phyloP scores from a whole-genome alignment of 2,113 vertebrate species.

The Anser cygnoides region DNA sequence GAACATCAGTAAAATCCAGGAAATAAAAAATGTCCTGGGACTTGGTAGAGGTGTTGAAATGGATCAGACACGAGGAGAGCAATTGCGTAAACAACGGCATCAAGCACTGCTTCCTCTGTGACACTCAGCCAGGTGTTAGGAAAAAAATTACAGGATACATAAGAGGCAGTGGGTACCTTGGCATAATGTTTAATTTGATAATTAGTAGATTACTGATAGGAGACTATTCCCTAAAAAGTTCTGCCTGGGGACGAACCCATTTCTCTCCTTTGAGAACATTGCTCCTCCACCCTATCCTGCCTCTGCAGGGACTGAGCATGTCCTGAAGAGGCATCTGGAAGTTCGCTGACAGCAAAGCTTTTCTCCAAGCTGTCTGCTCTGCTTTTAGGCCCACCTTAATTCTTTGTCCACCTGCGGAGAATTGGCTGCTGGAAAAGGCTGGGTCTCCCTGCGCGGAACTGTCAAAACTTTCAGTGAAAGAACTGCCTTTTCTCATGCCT shows the following conservation, averaged over 20 bases:
- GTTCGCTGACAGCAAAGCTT: background rate
- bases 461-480: background rate
- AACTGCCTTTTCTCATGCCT: background rate
- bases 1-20: conserved; percentile 23
- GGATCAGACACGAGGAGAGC: background rate
- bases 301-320: accelerated
- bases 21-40: conserved; percentile 28
- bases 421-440: background rate
- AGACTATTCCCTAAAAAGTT: background rate
- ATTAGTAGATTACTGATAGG: background rate
- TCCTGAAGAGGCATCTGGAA: conserved; percentile 9
- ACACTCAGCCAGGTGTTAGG: background rate
- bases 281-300: background rate
- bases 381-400: conserved; percentile 29
- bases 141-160: background rate
- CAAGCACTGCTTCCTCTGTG: background rate
- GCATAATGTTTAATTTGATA: background rate
- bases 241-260: background rate
- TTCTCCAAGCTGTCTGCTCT: conserved; percentile 3
- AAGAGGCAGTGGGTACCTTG: background rate
- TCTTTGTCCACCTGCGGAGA: conserved; percentile 24
- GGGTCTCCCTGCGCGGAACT: background rate
- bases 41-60: conserved; percentile 49
- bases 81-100: background rate
- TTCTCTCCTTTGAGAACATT: background rate